Conservation (phyloP, 2,888 invertebrate genomes). For the Baronia brevicornis region DNA sequence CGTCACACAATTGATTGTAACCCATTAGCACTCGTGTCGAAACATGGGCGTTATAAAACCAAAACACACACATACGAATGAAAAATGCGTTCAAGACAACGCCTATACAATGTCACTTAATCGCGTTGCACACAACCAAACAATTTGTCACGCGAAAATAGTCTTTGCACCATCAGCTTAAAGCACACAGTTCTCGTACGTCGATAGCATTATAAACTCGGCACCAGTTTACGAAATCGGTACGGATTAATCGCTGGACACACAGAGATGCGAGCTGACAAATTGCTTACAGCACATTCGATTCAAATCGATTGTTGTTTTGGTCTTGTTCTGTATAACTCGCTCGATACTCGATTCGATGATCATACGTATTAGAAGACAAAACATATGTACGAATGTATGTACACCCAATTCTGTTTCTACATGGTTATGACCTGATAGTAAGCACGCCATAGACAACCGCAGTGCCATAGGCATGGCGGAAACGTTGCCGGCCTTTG, state of each 20-base stretch:
- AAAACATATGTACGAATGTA: too few relatives aligned
- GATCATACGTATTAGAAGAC: too few relatives aligned
- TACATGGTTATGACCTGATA: too few relatives aligned
- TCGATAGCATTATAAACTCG: slow-evolving; percentile 1
- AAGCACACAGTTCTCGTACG: slow-evolving; percentile 14
- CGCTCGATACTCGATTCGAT: not conserved
- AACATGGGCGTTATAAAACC: slow-evolving; percentile 58
- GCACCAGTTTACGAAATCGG: slow-evolving; percentile 48
- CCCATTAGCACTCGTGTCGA: slow-evolving; percentile 63
- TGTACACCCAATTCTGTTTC: too few relatives aligned
- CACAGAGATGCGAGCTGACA: slow-evolving; percentile 53
- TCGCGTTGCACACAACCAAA: slow-evolving; percentile 6
- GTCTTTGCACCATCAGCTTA: slow-evolving; percentile 8
- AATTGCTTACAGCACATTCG: slow-evolving; percentile 64
- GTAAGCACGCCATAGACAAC: too few relatives aligned
- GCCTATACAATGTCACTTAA: slow-evolving; percentile 32
- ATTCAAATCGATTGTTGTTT: slow-evolving; percentile 44
- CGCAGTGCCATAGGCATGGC: too few relatives aligned
- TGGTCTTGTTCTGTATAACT: slow-evolving; percentile 23
- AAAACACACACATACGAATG: slow-evolving; percentile 52
- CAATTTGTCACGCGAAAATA: slow-evolving; percentile 11
- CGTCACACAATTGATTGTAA: slow-evolving; percentile 56
- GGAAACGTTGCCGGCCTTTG: too few relatives aligned
- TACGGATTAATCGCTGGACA: slow-evolving; percentile 57
- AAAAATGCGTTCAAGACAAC: slow-evolving; percentile 61